These are phyloP conservation scores for Podarcis muralis DNA, from an alignment of 2,113 vertebrate species.

Conservation along the genomic window DNA sequence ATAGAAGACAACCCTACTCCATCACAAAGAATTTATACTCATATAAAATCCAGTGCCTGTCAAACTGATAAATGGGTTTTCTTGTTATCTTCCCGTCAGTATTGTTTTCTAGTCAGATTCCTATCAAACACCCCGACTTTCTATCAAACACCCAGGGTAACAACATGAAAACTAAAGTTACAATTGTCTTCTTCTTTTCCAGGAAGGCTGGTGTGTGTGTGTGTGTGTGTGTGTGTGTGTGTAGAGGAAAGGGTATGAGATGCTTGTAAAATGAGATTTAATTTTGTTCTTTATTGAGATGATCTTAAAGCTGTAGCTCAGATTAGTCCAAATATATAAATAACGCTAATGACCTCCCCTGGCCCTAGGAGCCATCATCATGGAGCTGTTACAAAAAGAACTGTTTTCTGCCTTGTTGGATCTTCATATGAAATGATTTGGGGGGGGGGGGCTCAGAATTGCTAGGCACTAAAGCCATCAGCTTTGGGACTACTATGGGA, in stretches of 20 bases:
- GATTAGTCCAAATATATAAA: constrained; percentile 54
- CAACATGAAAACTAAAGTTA: constrained; percentile 44
- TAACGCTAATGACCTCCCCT: constrained; percentile 23
- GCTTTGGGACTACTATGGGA: no score
- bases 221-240: no score
- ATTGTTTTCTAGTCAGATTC: constrained; percentile 70
- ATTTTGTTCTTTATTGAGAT: constrained; percentile 59
- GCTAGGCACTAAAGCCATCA: no score
- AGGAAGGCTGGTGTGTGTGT: background rate
- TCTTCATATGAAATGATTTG: background rate
- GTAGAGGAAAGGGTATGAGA: constrained; percentile 38
- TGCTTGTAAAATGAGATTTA: constrained; percentile 53
- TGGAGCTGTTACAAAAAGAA: background rate
- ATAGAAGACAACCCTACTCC: constrained; percentile 65
- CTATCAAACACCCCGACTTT: constrained; percentile 54
- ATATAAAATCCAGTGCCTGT: constrained; percentile 59
- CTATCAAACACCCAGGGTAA: constrained; percentile 55
- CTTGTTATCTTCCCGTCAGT: constrained; percentile 69
- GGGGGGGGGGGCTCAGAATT: background rate
- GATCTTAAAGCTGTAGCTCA: constrained; percentile 51
- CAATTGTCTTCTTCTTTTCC: constrained; percentile 51
- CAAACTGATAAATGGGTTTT: constrained; percentile 72
- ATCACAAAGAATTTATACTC: constrained; percentile 70
- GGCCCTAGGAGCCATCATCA: background rate
- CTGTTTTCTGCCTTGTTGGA: background rate